Base-by-base conservation (phyloP, 2,797 vertebrate species). In the Alfaro cultratus region DNA sequence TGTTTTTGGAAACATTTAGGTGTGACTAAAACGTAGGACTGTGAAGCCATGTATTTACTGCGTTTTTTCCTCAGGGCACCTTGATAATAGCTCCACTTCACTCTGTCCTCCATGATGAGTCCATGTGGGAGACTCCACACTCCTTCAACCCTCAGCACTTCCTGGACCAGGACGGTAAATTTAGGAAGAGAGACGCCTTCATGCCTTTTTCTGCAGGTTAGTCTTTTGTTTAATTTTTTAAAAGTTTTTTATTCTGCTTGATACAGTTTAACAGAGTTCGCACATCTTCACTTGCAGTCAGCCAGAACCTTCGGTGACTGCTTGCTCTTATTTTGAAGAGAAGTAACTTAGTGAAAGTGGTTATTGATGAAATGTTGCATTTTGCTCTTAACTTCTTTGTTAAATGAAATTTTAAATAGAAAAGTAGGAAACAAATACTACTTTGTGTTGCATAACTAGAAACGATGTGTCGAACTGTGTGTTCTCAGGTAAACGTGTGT, bases 401-500 rank as follows among this genome's bases (percentile, higher is more conserved):
- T 26, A 26, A 53, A 12, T 29, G 29, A 4, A n/a, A 29, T 12
- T 29, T 29, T 13, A n/a, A 57, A 13, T 57, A 29, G 55, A 12
- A 57, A 57, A 31, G 12, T 18, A 16, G 60, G 31, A 36, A 64
- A 60, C 55, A 31, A 60, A 60, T 5, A 60, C 2, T 2, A 18
- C 60, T 64, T 15, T 31, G 12, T 31, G 29, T 57, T 12, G n/a
- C n/a, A 13, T 57, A 29, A 29, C n/a, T 57, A 29, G 4, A 29
- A 60, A 26, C 29, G 47, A 68, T 13, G 8, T 41, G 36, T 2
- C 43, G 7, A 39, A n/a, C 60, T 45, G 21, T 81, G 36, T 76
- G 0, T 87, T 67, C 1, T 29, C 90, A 97, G 97, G 97, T 73
- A 97, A 96, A 68, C 93, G 96, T 0, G 82, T 78, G 49, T 97